Percentiles rank a stretch among this genome's conserved stretches.
These are phyloP conservation scores for Spea multiplicata DNA, from an alignment of 2,113 vertebrate genomes.

Conservation along the genomic window DNA sequence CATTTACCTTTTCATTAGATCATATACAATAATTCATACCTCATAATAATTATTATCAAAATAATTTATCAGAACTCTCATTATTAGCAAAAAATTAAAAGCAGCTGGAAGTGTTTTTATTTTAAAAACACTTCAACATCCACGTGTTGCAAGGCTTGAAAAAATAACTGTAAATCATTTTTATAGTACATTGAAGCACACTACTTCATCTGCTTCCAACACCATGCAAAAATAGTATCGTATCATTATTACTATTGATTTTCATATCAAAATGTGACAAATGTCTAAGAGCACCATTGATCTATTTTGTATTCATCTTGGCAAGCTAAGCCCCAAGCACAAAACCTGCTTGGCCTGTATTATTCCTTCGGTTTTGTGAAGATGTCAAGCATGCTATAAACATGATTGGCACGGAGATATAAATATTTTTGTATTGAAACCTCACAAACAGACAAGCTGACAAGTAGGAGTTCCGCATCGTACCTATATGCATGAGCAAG, in stretches of 20 bases:
- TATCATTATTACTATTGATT: constrained; percentile 45
- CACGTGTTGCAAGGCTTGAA: constrained; percentile 4
- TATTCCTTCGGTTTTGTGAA: constrained; percentile 9
- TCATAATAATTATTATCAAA: too few species aligned
- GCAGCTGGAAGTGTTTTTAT: background rate
- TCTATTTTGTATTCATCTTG: constrained; percentile 33
- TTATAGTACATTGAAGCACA: constrained; percentile 26
- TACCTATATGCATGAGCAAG: too few species aligned
- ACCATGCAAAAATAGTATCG: constrained; percentile 23
- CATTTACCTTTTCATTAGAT: too few species aligned
- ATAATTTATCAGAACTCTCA: too few species aligned
- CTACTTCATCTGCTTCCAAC: constrained; percentile 21
- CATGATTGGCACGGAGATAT: background rate
- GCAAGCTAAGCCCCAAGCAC: background rate
- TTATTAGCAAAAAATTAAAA: background rate
- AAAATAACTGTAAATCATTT: constrained; percentile 32
- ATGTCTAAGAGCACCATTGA: constrained; percentile 25
- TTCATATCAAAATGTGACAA: constrained; percentile 40
- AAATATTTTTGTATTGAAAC: constrained; percentile 3
- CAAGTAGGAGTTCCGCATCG: too few species aligned
- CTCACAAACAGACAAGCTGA: too few species aligned
- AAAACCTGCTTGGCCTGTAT: background rate
- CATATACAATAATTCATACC: too few species aligned
- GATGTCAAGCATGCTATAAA: constrained; percentile 4
- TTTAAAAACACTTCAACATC: background rate